Evolutionary conservation across 2,888 invertebrate genomes (phyloP), one percentile per base, ranked within the genome.

Genomic region (Epsilonema sp.): DNA sequence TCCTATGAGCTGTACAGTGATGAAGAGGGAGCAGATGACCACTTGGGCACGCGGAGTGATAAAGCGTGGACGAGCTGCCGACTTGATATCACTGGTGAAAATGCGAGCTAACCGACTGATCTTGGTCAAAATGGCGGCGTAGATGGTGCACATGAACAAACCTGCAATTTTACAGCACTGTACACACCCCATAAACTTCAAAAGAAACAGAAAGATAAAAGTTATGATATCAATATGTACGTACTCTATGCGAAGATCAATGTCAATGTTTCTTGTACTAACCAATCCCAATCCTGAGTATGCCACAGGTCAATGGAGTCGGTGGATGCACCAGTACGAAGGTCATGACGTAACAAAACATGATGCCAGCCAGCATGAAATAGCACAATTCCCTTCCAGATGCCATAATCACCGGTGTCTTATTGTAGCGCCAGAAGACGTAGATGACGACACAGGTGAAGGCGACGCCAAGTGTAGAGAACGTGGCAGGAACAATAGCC

Each of bases 371-470:
- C n/a, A 79, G 66, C 31, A 82, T 72, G 16, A 80, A 76, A 63
- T 79, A 80, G 64, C 80, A 80, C 8, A 82, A 68, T 59, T 81
- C 81, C 13, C 80, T 70, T 1, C 80, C 80, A 0, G 79, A 79
- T 1, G 81, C 81, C 74, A 79, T 79, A 51, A 80, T 79, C 31
- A 80, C 73, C 0, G 79, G 79, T 0, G 79, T 80, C 42, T 69
- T 68, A 54, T 70, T 71, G 60, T 64, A 74, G 59, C 73, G 70
- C 16, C 8, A 31, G 63, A 79, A 79, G 4, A 78, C 75, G 40
- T 70, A 69, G n/a, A 74, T 68, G 2, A 77, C 76, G 60, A 76
- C 75, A 37, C 74, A 59, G 2, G 77, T 76, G 53, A 70, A 67
- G 38, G 55, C 59, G 45, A 78, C 74, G 4, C 79, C 78, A 40